Percentiles rank a stretch among this genome's conserved stretches.
phyloP scores from a whole-genome alignment of 1,140 invertebrate genomes.

The Drosophila elegans region DNA sequence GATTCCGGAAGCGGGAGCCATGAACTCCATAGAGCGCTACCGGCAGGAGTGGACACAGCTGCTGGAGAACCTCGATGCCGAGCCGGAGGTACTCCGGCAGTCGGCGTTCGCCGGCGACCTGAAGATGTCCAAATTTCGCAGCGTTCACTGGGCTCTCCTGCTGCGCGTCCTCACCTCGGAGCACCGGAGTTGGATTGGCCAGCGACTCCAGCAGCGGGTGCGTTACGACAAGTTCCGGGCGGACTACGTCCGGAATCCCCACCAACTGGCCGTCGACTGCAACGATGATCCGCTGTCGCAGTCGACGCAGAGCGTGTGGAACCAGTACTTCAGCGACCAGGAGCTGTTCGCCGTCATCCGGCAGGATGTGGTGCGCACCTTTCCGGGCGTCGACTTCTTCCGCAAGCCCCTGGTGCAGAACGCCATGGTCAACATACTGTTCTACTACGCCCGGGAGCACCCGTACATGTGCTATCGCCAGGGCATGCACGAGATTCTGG shows the following conservation, averaged over 20 bases:
- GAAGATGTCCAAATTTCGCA: slow-evolving; percentile 85
- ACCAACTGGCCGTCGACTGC: slow-evolving; percentile 51
- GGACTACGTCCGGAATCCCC: slow-evolving; percentile 81
- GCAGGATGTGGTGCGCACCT: slow-evolving; percentile 93
- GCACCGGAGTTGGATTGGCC: slow-evolving; percentile 74
- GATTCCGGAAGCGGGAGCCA: slow-evolving; percentile 34
- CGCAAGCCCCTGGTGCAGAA: slow-evolving; percentile 88
- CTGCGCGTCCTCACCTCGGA: slow-evolving; percentile 81
- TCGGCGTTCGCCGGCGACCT: slow-evolving; percentile 84
- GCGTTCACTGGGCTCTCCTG: slow-evolving; percentile 85
- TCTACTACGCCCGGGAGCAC: slow-evolving; percentile 91
- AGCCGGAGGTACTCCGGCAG: slow-evolving; percentile 68
- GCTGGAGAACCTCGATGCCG: slow-evolving; percentile 58
- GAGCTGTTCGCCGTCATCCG: slow-evolving; percentile 90
- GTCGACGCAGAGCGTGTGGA: slow-evolving; percentile 89
- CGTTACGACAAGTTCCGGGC: slow-evolving; percentile 77
- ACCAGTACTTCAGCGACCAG: slow-evolving; percentile 92
- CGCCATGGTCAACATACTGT: slow-evolving; percentile 87
- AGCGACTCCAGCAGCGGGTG: slow-evolving; percentile 71
- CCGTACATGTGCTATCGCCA: slow-evolving; percentile 91
- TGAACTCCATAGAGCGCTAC: slow-evolving; percentile 80
- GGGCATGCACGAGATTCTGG: slow-evolving; percentile 94
- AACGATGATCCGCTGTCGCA: slow-evolving; percentile 79
- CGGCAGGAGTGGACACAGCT: slow-evolving; percentile 84
- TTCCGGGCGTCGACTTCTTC: slow-evolving; percentile 92